Percentiles rank a stretch among this genome's conserved stretches.
phyloP scores from a whole-genome alignment of 2,113 vertebrate species.

The Prolemur simus region DNA sequence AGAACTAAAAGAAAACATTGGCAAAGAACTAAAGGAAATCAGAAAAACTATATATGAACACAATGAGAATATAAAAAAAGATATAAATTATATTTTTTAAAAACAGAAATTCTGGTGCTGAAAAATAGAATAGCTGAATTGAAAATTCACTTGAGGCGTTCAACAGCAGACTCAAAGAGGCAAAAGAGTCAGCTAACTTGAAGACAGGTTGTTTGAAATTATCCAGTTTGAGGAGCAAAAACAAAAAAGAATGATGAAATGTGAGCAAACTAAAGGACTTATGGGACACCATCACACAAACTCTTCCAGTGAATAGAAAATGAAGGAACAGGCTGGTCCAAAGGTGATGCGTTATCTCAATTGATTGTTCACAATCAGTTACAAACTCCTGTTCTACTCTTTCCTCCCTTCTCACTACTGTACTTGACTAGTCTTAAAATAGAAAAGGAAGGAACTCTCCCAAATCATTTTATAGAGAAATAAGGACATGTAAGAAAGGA shows the following conservation, averaged over 20 bases:
- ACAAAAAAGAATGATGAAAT: neutral
- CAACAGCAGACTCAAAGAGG: neutral
- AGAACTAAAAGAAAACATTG: too few species aligned
- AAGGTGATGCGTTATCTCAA: too few species aligned
- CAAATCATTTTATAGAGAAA: neutral
- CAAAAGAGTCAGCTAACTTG: neutral
- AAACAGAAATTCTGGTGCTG: neutral
- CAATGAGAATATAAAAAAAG: too few species aligned
- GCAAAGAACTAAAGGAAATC: too few species aligned
- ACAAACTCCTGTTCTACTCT: too few species aligned
- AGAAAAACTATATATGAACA: too few species aligned
- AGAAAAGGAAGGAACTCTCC: neutral
- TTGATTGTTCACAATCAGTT: too few species aligned
- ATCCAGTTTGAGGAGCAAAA: neutral
- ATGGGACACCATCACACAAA: neutral
- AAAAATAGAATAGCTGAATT: neutral
- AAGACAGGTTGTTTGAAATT: neutral
- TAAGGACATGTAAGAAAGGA: neutral
- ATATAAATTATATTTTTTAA: too few species aligned
- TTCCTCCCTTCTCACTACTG: too few species aligned
- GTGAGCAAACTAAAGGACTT: neutral
- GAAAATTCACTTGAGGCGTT: neutral
- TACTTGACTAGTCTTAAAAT: too few species aligned
- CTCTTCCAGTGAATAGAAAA: neutral
- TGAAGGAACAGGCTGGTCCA: neutral